Evolutionary conservation across 2,113 vertebrate genomes (phyloP).

Genomic region (Scopus umbretta): DNA sequence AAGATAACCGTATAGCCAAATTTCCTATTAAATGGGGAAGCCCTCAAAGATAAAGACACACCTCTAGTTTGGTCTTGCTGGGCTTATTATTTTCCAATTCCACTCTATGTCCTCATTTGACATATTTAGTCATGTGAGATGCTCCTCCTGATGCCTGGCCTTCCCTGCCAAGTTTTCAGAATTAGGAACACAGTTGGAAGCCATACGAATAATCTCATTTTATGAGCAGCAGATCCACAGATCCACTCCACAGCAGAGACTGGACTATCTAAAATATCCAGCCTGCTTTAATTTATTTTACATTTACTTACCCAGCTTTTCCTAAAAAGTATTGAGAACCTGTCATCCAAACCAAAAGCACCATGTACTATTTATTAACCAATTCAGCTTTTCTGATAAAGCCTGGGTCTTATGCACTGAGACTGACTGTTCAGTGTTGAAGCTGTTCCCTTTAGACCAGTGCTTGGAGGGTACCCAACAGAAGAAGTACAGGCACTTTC

Average conservation of each 20-base stretch:
- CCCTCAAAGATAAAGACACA: background rate
- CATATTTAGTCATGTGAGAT: background rate
- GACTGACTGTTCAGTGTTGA: background rate
- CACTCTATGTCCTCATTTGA: background rate
- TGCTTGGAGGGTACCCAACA: background rate
- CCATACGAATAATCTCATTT: background rate
- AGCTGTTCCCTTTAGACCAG: background rate
- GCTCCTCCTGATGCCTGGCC: background rate
- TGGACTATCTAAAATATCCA: background rate
- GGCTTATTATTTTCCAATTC: background rate
- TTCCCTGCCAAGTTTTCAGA: constrained; percentile 10
- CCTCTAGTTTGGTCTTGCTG: background rate
- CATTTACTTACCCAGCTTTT: background rate
- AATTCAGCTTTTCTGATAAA: background rate
- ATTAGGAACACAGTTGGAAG: background rate
- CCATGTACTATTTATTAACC: background rate
- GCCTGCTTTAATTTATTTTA: background rate
- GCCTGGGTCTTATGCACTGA: background rate
- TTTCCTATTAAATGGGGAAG: background rate
- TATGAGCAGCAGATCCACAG: background rate
- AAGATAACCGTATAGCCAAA: background rate
- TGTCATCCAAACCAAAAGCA: background rate
- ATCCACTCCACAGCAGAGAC: background rate
- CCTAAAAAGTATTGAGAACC: background rate
- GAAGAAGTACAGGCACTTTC: background rate